A percentile compares a stretch with the other conserved stretches of the same genome.
Evolutionary conservation across 2,113 vertebrate genomes (phyloP).

Genomic region (Tichodroma muraria): DNA sequence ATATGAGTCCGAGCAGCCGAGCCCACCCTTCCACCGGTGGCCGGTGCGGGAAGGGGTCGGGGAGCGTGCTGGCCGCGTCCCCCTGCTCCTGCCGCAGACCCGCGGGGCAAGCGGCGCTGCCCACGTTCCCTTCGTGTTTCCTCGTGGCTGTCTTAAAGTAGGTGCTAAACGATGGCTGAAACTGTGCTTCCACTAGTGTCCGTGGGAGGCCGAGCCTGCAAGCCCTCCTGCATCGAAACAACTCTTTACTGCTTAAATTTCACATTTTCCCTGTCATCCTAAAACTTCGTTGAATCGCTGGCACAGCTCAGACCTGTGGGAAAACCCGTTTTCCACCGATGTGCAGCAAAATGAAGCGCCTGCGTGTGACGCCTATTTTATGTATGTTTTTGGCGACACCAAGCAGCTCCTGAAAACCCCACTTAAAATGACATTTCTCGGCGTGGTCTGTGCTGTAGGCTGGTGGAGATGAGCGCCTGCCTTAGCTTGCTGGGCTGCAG

Average conservation of each 20-base stretch:
- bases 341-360: neutral
- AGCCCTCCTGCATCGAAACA: neutral
- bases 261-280: neutral
- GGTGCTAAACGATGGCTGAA: too few species aligned
- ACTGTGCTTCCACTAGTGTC: neutral
- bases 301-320: neutral
- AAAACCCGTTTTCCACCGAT: neutral
- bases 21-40: neutral
- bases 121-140: neutral
- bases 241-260: neutral
- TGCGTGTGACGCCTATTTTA: neutral
- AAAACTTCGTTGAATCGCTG: neutral
- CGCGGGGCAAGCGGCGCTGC: neutral
- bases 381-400: neutral
- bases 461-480: neutral
- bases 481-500: neutral
- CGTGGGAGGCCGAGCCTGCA: neutral
- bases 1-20: neutral
- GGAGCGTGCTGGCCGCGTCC: accelerated
- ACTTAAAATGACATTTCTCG: neutral
- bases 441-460: neutral
- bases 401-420: neutral
- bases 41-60: neutral
- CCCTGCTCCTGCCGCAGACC: neutral
- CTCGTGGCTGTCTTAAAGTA: neutral